Evolutionary conservation across 2,113 vertebrate species (phyloP).

Genomic region (Peucedramus taeniatus): DNA sequence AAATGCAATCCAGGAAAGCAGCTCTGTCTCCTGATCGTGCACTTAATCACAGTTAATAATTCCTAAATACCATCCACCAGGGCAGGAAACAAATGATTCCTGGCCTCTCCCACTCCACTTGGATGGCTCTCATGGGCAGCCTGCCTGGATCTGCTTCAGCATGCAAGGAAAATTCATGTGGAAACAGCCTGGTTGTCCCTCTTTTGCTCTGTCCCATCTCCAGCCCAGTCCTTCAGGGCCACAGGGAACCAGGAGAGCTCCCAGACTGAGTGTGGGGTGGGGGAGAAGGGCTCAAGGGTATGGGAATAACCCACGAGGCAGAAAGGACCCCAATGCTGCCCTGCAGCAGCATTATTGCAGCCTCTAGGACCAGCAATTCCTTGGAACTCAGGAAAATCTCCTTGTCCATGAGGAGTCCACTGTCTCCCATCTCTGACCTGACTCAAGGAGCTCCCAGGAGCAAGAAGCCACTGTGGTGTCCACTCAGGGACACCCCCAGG

Average conservation of each 20-base stretch:
- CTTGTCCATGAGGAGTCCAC: not conserved
- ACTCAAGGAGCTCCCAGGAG: not conserved
- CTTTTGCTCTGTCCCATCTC: not conserved
- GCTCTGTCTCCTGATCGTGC: not conserved
- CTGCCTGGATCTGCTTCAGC: not conserved
- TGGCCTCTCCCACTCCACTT: not conserved
- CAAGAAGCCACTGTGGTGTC: not conserved
- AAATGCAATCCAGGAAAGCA: not conserved
- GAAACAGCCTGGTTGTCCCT: not conserved
- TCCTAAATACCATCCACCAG: not conserved
- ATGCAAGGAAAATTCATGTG: fast-evolving
- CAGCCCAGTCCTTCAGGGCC: not conserved
- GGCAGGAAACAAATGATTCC: not conserved
- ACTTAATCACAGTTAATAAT: slow-evolving; percentile 17
- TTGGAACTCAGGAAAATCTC: not conserved
- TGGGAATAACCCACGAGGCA: not conserved
- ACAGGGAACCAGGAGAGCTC: not conserved
- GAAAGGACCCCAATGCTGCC: not conserved
- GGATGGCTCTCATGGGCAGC: not conserved
- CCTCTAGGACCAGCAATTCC: not conserved
- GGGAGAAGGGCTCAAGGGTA: not conserved
- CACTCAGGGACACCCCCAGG: not conserved
- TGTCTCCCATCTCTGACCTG: not conserved
- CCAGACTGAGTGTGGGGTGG: fast-evolving
- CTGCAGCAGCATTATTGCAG: not conserved